These are phyloP conservation scores for Helogale parvula DNA, from an alignment of 2,113 vertebrate genomes.

Conservation along the genomic window DNA sequence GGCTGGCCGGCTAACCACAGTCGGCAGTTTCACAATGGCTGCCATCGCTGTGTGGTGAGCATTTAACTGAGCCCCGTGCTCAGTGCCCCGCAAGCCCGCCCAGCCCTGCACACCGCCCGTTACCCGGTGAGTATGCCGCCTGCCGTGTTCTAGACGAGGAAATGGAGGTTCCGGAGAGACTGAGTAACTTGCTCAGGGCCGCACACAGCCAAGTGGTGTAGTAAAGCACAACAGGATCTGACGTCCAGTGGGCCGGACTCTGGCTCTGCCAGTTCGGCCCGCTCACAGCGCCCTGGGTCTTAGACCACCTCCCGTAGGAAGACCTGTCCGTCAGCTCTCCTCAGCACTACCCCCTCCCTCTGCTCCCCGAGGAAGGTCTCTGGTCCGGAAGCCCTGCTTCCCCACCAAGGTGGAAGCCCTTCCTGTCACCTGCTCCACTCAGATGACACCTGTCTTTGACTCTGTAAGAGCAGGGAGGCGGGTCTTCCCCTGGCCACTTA, in stretches of 20 bases:
- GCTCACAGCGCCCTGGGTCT: neutral
- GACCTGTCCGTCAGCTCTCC: neutral
- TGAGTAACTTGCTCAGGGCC: neutral
- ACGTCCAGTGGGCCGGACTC: neutral
- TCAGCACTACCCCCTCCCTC: neutral
- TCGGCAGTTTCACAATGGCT: neutral
- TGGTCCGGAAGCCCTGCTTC: neutral
- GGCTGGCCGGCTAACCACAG: neutral
- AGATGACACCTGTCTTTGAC: neutral
- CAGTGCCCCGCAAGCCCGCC: neutral
- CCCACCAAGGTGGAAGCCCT: neutral
- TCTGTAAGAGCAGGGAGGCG: neutral
- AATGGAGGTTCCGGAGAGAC: neutral
- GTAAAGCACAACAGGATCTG: neutral
- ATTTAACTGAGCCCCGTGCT: neutral
- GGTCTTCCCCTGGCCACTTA: neutral
- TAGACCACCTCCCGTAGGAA: neutral
- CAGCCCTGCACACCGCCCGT: fast-evolving
- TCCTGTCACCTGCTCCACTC: neutral
- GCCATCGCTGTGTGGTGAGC: neutral
- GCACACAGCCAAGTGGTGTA: neutral
- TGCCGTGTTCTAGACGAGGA: neutral
- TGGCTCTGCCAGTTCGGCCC: neutral
- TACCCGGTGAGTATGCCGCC: neutral
- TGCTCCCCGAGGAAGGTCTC: neutral